A percentile compares a stretch with the other conserved stretches of the same genome.
Conservation (phyloP, 2,113 vertebrate species). For the Oenanthe melanoleuca region DNA sequence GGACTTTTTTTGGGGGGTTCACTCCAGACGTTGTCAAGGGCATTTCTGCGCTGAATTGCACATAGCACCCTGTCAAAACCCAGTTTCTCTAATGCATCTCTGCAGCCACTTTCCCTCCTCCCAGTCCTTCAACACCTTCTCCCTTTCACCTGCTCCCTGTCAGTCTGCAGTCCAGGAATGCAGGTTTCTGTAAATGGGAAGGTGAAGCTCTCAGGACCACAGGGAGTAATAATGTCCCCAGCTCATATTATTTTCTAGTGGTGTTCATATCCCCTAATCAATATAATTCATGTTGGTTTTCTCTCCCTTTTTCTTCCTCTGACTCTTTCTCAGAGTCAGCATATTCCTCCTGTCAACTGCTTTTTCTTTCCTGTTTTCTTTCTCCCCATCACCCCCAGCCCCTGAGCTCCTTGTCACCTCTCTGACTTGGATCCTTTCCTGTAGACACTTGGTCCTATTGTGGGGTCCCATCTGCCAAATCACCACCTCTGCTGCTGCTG, state of each 20-base stretch:
- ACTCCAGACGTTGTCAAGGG: background rate
- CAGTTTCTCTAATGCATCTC: background rate
- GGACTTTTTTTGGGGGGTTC: background rate
- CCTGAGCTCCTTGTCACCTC: background rate
- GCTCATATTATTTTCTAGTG: background rate
- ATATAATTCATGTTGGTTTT: background rate
- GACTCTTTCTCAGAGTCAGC: background rate
- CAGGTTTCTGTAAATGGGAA: background rate
- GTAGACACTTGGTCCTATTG: rapidly evolving
- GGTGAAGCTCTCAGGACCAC: background rate
- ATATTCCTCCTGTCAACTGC: background rate
- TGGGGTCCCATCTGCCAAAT: background rate
- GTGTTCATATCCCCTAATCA: background rate
- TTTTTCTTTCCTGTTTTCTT: background rate
- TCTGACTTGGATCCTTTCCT: rapidly evolving
- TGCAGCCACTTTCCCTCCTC: background rate
- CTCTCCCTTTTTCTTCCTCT: background rate
- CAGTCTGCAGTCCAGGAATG: background rate
- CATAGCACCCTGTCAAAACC: background rate
- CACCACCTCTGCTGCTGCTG: background rate
- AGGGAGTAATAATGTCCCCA: background rate
- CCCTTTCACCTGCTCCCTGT: background rate
- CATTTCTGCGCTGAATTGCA: background rate
- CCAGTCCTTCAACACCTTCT: background rate
- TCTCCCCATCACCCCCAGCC: background rate